These are phyloP conservation scores for Arizona elegans DNA, from an alignment of 2,113 vertebrate species.

Conservation along the genomic window DNA sequence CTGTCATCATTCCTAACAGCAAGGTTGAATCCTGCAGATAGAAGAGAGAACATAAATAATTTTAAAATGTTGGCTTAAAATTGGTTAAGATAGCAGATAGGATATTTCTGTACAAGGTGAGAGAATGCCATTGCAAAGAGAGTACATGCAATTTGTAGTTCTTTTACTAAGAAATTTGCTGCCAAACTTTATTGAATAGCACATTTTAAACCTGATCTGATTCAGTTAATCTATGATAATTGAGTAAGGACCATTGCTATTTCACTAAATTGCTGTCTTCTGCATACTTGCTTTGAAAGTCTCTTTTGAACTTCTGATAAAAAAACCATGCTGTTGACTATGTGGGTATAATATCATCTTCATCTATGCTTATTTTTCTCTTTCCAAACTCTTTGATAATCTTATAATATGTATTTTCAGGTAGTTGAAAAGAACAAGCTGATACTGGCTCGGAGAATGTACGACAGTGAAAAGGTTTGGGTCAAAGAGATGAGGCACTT, in stretches of 20 bases:
- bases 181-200: not conserved
- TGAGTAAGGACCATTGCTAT: not conserved
- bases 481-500: slow-evolving; percentile 72
- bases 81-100: too few relatives aligned
- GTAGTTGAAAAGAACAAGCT: slow-evolving; percentile 80
- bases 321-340: not conserved
- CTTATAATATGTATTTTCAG: slow-evolving; percentile 62
- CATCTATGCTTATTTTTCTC: not conserved
- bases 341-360: not conserved
- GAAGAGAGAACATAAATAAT: not conserved
- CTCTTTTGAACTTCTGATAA: not conserved
- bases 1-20: not conserved
- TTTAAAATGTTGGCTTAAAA: not conserved
- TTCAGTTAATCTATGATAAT: not conserved
- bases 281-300: not conserved
- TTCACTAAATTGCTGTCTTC: not conserved
- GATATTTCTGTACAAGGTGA: not conserved
- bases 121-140: not conserved
- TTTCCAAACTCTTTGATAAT: not conserved
- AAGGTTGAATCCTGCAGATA: not conserved
- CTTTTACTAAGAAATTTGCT: not conserved
- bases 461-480: slow-evolving; percentile 77
- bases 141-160: not conserved
- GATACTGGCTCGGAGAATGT: slow-evolving; percentile 70
- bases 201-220: not conserved